Conservation (phyloP, 2,888 invertebrate genomes). For the Andricus curvator region DNA sequence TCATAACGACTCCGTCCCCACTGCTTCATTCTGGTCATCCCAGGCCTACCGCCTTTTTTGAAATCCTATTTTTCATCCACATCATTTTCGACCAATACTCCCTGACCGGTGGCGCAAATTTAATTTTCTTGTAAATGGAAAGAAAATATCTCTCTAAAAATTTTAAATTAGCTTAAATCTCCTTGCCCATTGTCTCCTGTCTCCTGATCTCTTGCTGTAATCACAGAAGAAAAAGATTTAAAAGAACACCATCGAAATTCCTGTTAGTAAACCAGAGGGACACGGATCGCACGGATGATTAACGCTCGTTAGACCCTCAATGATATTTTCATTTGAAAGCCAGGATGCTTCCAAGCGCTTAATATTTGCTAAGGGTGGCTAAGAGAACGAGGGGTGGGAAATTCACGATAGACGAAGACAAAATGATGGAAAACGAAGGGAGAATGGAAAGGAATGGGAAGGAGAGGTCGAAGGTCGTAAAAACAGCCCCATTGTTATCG, state of each 20-base stretch:
- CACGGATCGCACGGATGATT: slow-evolving; percentile 59
- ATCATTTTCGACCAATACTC: not conserved
- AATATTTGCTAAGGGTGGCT: slow-evolving; percentile 70
- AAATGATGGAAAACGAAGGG: slow-evolving; percentile 29
- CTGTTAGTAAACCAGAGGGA: slow-evolving; percentile 46
- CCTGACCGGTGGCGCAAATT: too few species aligned
- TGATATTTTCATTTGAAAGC: slow-evolving; percentile 69
- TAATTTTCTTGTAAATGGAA: too few species aligned
- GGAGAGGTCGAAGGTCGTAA: slow-evolving; percentile 64
- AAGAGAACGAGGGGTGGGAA: slow-evolving; percentile 35
- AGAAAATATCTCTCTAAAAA: too few species aligned
- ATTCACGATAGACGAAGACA: slow-evolving; percentile 47
- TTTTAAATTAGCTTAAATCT: not conserved
- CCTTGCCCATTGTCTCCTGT: not conserved
- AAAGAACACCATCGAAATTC: slow-evolving; percentile 22
- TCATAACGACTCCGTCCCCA: slow-evolving; percentile 16
- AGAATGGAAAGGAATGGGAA: slow-evolving; percentile 40
- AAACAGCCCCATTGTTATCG: slow-evolving; percentile 75
- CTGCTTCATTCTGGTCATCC: not conserved
- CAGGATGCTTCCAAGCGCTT: slow-evolving; percentile 66
- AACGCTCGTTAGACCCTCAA: slow-evolving; percentile 60
- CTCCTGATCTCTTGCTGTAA: slow-evolving; percentile 2
- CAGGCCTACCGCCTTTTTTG: not conserved
- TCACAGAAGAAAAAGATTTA: slow-evolving; percentile 30
- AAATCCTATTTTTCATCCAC: not conserved